Conservation (phyloP, 2,888 invertebrate species). For the Polyommatus icarus region DNA sequence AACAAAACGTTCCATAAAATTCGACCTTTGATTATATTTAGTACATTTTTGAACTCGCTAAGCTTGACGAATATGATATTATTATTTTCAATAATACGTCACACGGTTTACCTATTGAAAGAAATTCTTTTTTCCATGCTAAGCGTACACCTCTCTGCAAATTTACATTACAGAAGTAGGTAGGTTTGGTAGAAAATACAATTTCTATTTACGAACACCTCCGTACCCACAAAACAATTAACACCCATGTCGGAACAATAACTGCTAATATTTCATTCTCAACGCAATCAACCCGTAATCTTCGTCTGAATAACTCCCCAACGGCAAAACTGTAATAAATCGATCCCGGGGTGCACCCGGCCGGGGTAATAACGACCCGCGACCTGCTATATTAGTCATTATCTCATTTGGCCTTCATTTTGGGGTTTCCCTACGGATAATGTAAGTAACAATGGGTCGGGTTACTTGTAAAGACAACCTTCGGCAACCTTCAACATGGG, state of each 20-base stretch:
- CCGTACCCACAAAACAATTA: not conserved
- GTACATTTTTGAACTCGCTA: no score
- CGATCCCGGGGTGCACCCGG: slow-evolving; percentile 19
- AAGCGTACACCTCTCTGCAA: no score
- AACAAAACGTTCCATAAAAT: no score
- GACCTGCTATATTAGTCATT: slow-evolving; percentile 29
- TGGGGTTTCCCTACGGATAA: slow-evolving; percentile 10
- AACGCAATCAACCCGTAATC: slow-evolving; percentile 8
- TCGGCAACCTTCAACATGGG: not conserved
- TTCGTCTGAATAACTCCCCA: slow-evolving; percentile 18
- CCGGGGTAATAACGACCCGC: slow-evolving; percentile 9
- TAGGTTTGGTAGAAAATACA: no score
- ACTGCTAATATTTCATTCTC: slow-evolving; percentile 13
- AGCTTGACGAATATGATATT: no score
- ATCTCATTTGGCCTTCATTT: slow-evolving; percentile 19
- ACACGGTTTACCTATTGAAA: no score
- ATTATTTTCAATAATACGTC: no score
- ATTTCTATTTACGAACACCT: not conserved
- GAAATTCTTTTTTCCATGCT: no score
- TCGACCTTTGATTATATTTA: no score
- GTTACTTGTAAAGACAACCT: slow-evolving; percentile 15
- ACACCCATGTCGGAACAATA: not conserved
- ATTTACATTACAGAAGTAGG: no score
- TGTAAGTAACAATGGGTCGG: not conserved
- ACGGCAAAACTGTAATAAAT: slow-evolving; percentile 21